Evolutionary conservation across 2,888 invertebrate genomes (phyloP).

Genomic region (Melipona beecheii): DNA sequence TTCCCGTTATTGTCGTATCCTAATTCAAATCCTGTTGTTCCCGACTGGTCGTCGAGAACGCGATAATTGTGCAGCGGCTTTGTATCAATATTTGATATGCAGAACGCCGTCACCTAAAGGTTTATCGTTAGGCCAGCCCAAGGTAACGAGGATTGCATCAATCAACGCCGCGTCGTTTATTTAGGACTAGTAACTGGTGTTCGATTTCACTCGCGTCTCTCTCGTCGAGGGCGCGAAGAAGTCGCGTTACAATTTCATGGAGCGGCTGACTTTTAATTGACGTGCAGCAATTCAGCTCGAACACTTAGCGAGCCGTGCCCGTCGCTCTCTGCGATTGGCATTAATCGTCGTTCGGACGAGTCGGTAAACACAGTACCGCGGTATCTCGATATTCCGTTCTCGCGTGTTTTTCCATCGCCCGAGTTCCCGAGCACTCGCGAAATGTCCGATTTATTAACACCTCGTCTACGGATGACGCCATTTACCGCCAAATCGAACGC

Average conservation of each 20-base stretch:
- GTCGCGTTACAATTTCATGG: conserved; percentile 27
- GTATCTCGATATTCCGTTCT: background rate
- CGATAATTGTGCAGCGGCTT: background rate
- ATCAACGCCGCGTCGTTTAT: conserved; percentile 44
- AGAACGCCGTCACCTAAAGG: background rate
- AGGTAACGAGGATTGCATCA: conserved; percentile 24
- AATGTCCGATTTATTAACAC: too few relatives aligned
- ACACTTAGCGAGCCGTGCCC: conserved; percentile 14
- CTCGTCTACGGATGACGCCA: too few relatives aligned
- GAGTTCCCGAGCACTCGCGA: too few relatives aligned
- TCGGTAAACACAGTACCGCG: conserved; percentile 34
- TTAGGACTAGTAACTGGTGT: background rate
- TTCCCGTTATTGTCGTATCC: too few relatives aligned
- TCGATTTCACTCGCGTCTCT: conserved; percentile 17
- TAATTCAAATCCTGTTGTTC: background rate
- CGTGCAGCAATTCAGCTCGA: conserved; percentile 33
- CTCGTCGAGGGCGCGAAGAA: conserved; percentile 8
- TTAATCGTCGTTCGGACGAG: conserved; percentile 34
- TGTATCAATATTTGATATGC: conserved; percentile 11
- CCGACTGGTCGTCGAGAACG: background rate
- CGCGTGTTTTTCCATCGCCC: conserved; percentile 1
- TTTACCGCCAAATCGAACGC: too few relatives aligned
- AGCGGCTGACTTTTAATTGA: conserved; percentile 44
- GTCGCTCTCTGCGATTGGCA: conserved; percentile 35
- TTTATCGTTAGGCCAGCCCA: background rate